Conservation (phyloP, 2,888 invertebrate species). For the Autographa pulchrina region DNA sequence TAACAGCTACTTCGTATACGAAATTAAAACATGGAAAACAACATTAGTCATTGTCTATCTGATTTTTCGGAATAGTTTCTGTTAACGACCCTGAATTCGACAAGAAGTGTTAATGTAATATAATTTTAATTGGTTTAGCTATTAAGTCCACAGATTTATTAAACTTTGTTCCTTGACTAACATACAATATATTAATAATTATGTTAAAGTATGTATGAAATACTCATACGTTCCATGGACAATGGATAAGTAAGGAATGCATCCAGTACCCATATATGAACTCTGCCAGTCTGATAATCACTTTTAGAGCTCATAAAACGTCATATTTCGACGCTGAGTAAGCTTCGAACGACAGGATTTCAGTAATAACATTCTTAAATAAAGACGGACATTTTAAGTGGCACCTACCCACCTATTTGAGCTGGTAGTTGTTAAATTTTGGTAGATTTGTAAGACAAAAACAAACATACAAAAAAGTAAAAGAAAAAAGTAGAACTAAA, state of each 20-base stretch:
- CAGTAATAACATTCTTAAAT: constrained; percentile 6
- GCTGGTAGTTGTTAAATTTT: not conserved
- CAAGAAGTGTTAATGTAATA: not conserved
- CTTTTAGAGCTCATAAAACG: constrained; percentile 3
- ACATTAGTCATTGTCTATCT: not conserved
- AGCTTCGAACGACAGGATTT: constrained; percentile 6
- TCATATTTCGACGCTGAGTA: constrained; percentile 22
- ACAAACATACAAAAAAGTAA: not conserved
- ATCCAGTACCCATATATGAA: not conserved
- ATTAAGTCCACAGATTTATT: no score
- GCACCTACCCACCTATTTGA: not conserved
- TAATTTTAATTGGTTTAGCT: no score
- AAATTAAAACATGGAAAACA: not conserved
- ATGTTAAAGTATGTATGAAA: not conserved
- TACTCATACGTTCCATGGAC: not conserved
- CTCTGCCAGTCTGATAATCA: not conserved
- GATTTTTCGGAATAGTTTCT: not conserved
- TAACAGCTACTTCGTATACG: no score
- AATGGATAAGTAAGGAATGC: not conserved
- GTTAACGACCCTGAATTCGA: not conserved
- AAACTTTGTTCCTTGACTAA: no score
- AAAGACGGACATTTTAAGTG: constrained; percentile 13
- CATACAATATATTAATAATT: no score
- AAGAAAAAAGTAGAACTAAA: no score
- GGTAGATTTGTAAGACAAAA: not conserved